Percentiles rank a stretch among this genome's conserved stretches.
Evolutionary conservation across 2,888 invertebrate genomes (phyloP).

Genomic region (Drosophila lutescens): DNA sequence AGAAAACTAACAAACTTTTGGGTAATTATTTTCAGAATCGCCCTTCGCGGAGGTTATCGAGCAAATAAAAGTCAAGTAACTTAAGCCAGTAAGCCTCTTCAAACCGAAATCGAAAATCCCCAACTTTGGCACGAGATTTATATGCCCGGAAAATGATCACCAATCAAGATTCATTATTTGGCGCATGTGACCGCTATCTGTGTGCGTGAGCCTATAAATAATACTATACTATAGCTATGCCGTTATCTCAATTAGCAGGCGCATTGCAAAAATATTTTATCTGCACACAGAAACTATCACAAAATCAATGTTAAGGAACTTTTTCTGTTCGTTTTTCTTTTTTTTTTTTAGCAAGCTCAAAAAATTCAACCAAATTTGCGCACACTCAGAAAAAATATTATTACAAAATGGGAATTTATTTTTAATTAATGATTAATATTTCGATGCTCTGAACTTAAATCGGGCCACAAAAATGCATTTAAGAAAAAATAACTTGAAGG

Average conservation of each 20-base stretch:
- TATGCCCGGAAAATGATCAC: slow-evolving; percentile 35
- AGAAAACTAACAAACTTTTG: not conserved
- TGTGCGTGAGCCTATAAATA: slow-evolving; percentile 35
- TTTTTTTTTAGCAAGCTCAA: slow-evolving; percentile 1
- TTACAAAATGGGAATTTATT: too few species aligned
- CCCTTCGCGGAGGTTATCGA: not conserved
- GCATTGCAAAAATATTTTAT: slow-evolving; percentile 58
- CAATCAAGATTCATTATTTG: slow-evolving; percentile 36
- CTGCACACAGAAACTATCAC: slow-evolving; percentile 39
- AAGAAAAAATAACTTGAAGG: too few species aligned
- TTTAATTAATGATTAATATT: too few species aligned
- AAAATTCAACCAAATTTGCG: not conserved
- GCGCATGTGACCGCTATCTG: slow-evolving; percentile 36
- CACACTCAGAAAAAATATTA: not conserved
- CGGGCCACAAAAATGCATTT: too few species aligned
- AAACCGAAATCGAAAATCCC: slow-evolving; percentile 3
- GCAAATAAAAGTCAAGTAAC: not conserved
- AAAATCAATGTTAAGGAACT: slow-evolving; percentile 36
- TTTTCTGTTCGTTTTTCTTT: not conserved
- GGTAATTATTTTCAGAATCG: not conserved
- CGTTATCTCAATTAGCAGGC: slow-evolving; percentile 43
- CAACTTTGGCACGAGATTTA: slow-evolving; percentile 18
- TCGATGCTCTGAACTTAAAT: too few species aligned
- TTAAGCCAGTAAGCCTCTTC: not conserved
- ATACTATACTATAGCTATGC: slow-evolving; percentile 20